Evolutionary conservation across 1,140 invertebrate genomes (phyloP), one percentile per base, ranked within the genome.

Genomic region (Caenorhabditis remanei): DNA sequence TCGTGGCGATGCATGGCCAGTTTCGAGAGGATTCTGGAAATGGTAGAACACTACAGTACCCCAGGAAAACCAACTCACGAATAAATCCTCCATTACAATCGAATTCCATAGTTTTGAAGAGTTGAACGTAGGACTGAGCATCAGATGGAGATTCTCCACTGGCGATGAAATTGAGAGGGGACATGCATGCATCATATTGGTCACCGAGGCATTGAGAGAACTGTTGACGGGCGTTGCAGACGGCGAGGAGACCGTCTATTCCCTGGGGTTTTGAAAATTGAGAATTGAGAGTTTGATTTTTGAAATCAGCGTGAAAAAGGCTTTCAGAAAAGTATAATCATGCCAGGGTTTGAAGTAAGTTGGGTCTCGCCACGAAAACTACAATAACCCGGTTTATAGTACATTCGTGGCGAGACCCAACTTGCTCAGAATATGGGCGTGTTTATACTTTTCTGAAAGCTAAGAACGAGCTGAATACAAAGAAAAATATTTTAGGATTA

Each of bases 51-150:
- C n/a, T 61, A 63, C 21, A 85, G 21, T 63, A 63, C 2, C 14
- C n/a, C 48, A n/a, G 40, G 84, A 32, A 32, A 32, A 32, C 2
- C 32, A 43, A 53, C 65, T 86, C 43, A 86, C 85, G 85, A 53
- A 86, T 86, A 19, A 75, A 86, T 46, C 85, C 85, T 8, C 85
- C 85, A 55, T 48, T 21, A 56, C 85, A 86, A 53, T 86, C 85
- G 41, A 86, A 86, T 53, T 86, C 85, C 46, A 86, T 40, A 3
- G 65, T 67, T 56, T 53, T 86, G 85, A 86, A 86, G 40, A 86
- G 65, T 43, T 53, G 41, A 53, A 75, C 65, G 48, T 86, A 86
- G 16, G 75, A 7, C 21, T 48, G 48, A 16, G 85, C 85, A 46
- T 86, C 55, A 16, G 40, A 43, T 16, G 75, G 65, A 9, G 85